Evolutionary conservation across 2,113 vertebrate species (phyloP).

Genomic region (Cepphus grylle): DNA sequence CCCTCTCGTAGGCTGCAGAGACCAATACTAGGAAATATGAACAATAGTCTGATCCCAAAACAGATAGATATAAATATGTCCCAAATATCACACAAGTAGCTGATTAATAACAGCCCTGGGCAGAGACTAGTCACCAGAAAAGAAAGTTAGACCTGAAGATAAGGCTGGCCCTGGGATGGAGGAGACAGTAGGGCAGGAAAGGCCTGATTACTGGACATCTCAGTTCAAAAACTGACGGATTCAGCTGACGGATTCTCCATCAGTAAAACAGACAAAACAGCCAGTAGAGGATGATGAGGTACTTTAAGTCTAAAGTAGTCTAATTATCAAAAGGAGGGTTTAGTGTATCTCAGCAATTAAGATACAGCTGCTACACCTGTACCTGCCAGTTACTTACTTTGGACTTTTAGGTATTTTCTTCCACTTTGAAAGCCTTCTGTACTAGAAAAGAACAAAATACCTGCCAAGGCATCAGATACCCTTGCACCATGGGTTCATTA

Average conservation of each 20-base stretch:
- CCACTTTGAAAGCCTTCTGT: neutral
- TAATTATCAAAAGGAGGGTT: neutral
- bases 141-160: neutral
- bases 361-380: neutral
- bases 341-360: neutral
- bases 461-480: neutral
- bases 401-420: neutral
- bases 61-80: neutral
- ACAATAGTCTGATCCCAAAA: neutral
- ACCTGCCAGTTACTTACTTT: neutral
- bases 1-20: neutral
- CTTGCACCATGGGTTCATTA: neutral
- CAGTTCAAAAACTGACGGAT: neutral
- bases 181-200: neutral
- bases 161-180: neutral
- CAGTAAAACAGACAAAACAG: neutral
- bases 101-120: neutral
- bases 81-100: neutral
- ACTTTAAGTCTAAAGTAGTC: neutral
- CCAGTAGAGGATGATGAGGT: neutral
- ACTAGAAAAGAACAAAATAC: neutral
- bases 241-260: neutral
- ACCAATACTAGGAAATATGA: neutral
- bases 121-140: neutral
- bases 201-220: neutral